These are phyloP conservation scores for Knipowitschia caucasica DNA, from an alignment of 2,797 vertebrate genomes.

Conservation along the genomic window DNA sequence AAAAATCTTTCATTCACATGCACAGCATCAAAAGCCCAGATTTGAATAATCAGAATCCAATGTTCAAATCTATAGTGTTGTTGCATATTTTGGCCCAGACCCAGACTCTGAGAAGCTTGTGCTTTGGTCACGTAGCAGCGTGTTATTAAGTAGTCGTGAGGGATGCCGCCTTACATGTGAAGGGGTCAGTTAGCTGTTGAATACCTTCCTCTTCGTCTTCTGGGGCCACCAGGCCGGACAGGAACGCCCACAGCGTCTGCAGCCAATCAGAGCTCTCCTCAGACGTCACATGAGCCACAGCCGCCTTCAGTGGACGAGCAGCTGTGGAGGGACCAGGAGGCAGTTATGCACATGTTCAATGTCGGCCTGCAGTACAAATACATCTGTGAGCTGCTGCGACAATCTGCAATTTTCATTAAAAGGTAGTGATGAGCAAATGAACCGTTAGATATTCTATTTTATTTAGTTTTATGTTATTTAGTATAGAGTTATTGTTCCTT, in stretches of 20 bases:
- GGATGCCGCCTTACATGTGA: constrained; percentile 69
- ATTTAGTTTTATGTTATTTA: no score
- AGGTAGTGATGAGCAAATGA: no score
- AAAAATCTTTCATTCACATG: no score
- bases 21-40: no score
- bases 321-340: constrained; percentile 21
- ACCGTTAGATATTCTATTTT: no score
- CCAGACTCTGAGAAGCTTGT: not conserved
- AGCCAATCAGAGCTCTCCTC: constrained; percentile 58
- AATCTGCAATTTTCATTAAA: no score
- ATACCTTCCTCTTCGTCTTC: constrained; percentile 73
- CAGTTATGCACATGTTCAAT: not conserved
- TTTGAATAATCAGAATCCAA: no score
- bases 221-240: constrained; percentile 56
- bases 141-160: constrained; percentile 2
- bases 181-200: constrained; percentile 65
- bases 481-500: no score
- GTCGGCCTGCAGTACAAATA: not conserved
- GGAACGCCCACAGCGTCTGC: constrained; percentile 55
- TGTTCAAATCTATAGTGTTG: no score
- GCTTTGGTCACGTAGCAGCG: not conserved
- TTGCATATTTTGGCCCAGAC: no score
- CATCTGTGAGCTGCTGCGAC: no score
- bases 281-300: constrained; percentile 8
- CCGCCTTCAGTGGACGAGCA: constrained; percentile 42